These are phyloP conservation scores for Nasonia vitripennis DNA, from an alignment of 1,140 invertebrate species.

Conservation along the genomic window DNA sequence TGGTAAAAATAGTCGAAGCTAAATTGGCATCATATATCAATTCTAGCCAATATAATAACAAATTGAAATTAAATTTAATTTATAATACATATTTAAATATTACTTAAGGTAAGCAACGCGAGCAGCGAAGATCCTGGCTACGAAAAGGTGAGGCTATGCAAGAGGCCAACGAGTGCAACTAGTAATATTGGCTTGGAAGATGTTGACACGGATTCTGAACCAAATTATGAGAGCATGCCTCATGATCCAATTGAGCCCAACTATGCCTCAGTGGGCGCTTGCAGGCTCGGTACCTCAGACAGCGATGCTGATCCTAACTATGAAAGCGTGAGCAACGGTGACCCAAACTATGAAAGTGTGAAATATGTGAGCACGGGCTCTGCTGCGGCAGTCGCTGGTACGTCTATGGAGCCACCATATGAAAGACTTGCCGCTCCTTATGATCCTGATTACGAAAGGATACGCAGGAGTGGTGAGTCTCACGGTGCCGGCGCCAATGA, in stretches of 20 bases:
- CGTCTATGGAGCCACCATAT: slow-evolving; percentile 71
- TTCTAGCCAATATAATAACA: neutral
- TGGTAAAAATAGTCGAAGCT: neutral
- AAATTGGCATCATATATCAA: neutral
- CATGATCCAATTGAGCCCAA: slow-evolving; percentile 73
- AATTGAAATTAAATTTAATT: neutral
- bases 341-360: slow-evolving; percentile 76
- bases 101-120: slow-evolving; percentile 64
- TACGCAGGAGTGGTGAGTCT: slow-evolving; percentile 59
- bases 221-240: slow-evolving; percentile 83
- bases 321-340: slow-evolving; percentile 78
- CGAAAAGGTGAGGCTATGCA: slow-evolving; percentile 67
- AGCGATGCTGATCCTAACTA: slow-evolving; percentile 85
- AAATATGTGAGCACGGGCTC: slow-evolving; percentile 68
- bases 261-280: slow-evolving; percentile 77
- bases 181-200: slow-evolving; percentile 62
- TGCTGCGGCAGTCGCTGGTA: neutral
- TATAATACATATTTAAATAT: neutral
- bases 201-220: slow-evolving; percentile 73
- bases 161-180: slow-evolving; percentile 58
- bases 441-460: slow-evolving; percentile 65
- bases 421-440: slow-evolving; percentile 66
- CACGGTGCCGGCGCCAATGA: slow-evolving; percentile 50
- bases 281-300: slow-evolving; percentile 75
- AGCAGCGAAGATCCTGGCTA: slow-evolving; percentile 72